phyloP scores from a whole-genome alignment of 2,797 vertebrate genomes.

The Pitangus sulphuratus region DNA sequence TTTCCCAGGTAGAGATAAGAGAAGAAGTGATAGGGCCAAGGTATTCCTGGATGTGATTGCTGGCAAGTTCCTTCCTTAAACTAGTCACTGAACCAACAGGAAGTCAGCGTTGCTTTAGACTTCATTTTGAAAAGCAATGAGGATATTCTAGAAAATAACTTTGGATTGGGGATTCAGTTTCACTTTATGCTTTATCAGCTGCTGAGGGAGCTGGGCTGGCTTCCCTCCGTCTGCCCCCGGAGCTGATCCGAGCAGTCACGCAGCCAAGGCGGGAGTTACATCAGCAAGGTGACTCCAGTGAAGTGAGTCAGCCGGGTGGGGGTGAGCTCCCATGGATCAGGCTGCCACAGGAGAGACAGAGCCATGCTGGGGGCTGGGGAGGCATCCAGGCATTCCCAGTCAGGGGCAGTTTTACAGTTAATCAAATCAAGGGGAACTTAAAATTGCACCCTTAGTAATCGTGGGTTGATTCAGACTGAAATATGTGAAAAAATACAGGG shows the following conservation, averaged over 20 bases:
- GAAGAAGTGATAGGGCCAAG: neutral
- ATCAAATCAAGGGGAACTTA: neutral
- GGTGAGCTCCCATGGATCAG: neutral
- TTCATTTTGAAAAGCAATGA: neutral
- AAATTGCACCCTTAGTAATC: neutral
- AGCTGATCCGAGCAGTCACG: neutral
- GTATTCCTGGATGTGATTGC: slow-evolving; percentile 9
- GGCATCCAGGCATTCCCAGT: neutral
- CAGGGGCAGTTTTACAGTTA: neutral
- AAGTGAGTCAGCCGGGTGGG: neutral
- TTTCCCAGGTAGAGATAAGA: slow-evolving; percentile 47
- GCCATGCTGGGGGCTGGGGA: neutral
- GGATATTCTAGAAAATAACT: slow-evolving; percentile 12
- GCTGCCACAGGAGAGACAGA: neutral
- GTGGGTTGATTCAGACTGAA: neutral
- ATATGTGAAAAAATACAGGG: accelerated
- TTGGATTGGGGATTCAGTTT: neutral
- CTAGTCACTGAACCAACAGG: neutral
- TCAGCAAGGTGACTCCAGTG: neutral
- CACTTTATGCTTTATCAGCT: neutral
- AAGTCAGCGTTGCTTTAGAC: neutral
- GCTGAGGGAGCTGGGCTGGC: neutral
- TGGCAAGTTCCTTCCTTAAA: slow-evolving; percentile 18
- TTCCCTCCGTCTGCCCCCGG: neutral
- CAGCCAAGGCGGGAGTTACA: neutral